These are phyloP conservation scores for Protodeltote pygarga DNA, from an alignment of 2,888 invertebrate species.

Conservation along the genomic window DNA sequence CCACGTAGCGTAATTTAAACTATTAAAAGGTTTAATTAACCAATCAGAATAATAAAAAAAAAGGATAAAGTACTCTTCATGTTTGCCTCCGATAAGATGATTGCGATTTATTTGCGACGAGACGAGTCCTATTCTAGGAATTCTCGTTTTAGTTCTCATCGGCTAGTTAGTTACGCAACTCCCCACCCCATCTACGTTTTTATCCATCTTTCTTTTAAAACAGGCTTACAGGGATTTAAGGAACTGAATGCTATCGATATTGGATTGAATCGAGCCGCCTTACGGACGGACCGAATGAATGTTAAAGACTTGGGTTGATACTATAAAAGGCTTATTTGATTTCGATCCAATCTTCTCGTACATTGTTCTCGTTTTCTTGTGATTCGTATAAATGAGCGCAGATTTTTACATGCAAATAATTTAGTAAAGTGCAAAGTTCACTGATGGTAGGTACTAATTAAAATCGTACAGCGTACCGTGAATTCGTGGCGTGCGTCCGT, in stretches of 20 bases:
- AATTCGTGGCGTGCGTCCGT: slow-evolving; percentile 26
- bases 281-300: slow-evolving; percentile 46
- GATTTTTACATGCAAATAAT: slow-evolving; percentile 19
- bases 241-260: slow-evolving; percentile 41
- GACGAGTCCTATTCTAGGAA: slow-evolving; percentile 25
- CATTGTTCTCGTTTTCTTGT: slow-evolving; percentile 36
- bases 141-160: slow-evolving; percentile 38
- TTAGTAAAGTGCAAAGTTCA: slow-evolving; percentile 18
- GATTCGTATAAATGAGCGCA: slow-evolving; percentile 27
- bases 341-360: slow-evolving; percentile 43
- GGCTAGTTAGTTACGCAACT: slow-evolving; percentile 27
- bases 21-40: slow-evolving; percentile 12
- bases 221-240: slow-evolving; percentile 46
- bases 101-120: slow-evolving; percentile 42
- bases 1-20: too few species aligned
- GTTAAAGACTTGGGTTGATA: slow-evolving; percentile 45
- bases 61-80: slow-evolving; percentile 22
- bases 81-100: slow-evolving; percentile 34
- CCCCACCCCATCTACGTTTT: slow-evolving; percentile 23
- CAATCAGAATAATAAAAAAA: slow-evolving; percentile 17
- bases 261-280: slow-evolving; percentile 35
- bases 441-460: slow-evolving; percentile 43
- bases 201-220: slow-evolving; percentile 41
- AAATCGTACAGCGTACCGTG: slow-evolving; percentile 48
- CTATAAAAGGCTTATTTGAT: slow-evolving; percentile 51